phyloP scores from a whole-genome alignment of 2,797 vertebrate species.

The Falco cherrug region DNA sequence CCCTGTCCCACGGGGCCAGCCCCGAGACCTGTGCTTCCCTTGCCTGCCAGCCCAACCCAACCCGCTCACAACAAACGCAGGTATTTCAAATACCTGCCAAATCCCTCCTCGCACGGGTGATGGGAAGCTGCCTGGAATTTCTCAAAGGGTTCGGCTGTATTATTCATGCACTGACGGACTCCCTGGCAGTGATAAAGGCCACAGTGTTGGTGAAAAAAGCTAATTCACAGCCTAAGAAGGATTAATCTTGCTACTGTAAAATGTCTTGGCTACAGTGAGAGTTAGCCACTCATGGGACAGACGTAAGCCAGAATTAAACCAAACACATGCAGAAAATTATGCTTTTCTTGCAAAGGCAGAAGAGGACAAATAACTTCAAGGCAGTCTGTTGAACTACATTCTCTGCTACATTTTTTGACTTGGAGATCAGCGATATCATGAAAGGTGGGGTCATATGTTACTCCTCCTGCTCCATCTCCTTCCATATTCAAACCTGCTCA shows the following conservation, averaged over 20 bases:
- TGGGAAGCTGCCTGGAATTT: background rate
- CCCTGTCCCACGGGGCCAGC: background rate
- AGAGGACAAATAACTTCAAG: background rate
- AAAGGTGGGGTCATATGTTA: background rate
- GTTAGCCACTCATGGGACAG: background rate
- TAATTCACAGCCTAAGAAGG: conserved; percentile 42
- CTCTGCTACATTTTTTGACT: background rate
- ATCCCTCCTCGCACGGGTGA: fast-evolving
- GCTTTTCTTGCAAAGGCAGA: background rate
- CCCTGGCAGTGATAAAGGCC: conserved; percentile 20
- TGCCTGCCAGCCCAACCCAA: background rate
- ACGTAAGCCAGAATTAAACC: background rate
- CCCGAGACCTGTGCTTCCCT: background rate
- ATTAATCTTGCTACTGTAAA: conserved; percentile 54
- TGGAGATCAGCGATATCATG: background rate
- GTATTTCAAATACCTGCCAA: background rate
- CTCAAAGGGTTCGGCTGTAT: background rate
- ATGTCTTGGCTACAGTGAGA: background rate
- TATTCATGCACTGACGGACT: background rate
- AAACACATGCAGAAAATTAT: background rate
- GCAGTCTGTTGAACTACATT: background rate
- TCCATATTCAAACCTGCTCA: background rate
- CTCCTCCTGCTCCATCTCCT: background rate
- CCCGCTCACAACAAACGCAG: background rate
- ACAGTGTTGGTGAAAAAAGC: background rate